Base-by-base conservation (phyloP, 2,888 invertebrate species). In the Pogonocherus hispidulus region DNA sequence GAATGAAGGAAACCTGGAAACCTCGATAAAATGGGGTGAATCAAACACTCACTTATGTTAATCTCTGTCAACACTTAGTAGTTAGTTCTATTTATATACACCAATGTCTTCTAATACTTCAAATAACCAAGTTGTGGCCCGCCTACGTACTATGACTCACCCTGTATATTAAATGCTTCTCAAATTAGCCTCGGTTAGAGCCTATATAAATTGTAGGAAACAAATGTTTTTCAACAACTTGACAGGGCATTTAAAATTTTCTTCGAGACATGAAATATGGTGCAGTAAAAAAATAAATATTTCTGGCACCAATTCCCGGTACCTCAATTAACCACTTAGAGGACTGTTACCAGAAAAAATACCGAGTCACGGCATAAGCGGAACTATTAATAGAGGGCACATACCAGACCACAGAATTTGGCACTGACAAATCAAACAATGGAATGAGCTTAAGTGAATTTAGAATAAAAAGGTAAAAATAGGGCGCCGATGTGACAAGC, bases 351-450 rank as follows among this genome's bases (percentile, higher is more conserved):
- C n/a, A 16, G 3, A 9, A 27, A 27, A 52, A 52, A 52, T 16
- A 16, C 8, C 16, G 8, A 16, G 8, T 9, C 20, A 22, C 20
- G n/a, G 49, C 8, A 22, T 19, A 19, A 3, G n/a, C n/a, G n/a
- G n/a, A 27, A 27, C 27, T 52, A 52, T 52, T 52, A 52, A 52
- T 52, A 52, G 51, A 52, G 22, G 51, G 22, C 41, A 27, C 27
- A 52, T 52, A 52, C 51, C 51, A 16, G 27, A 23, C 23, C 49
- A 51, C 37, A 9, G 37, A 37, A 37, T 51, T 23, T 27, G 51
- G 27, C 0, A 16, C 14, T 14, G 14, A 23, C 14, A 27, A 14
- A 27, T 19, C 47, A 47, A 27, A 51, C 27, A 51, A 51, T 27
- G 27, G 27, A 18, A n/a, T 16, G 23, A 20, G 14, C 14, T 16